phyloP scores from a whole-genome alignment of 2,888 invertebrate species.

The Pristionchus arcanus region DNA sequence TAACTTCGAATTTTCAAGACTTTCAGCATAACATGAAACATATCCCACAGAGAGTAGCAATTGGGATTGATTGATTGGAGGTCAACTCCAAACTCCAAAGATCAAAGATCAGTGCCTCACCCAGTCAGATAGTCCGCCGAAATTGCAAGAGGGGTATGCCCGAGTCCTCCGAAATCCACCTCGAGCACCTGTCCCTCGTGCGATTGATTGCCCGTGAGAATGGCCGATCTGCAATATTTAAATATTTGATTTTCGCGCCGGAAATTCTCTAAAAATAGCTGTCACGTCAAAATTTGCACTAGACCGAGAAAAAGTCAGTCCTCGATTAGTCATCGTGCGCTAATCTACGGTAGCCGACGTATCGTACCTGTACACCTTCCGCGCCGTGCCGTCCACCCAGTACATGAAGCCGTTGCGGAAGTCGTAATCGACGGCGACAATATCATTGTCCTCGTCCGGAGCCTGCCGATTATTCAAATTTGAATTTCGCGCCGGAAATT shows the following conservation, averaged over 20 bases:
- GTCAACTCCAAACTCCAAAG: not conserved
- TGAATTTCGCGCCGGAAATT: slow-evolving; percentile 62
- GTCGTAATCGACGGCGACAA: slow-evolving; percentile 89
- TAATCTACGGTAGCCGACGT: not conserved
- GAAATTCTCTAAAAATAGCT: not conserved
- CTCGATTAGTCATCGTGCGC: not conserved
- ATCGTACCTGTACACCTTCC: slow-evolving; percentile 81
- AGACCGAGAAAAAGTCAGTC: not conserved
- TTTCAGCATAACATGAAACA: no score
- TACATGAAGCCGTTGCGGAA: slow-evolving; percentile 87
- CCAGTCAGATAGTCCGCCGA: slow-evolving; percentile 94
- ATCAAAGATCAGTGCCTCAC: slow-evolving; percentile 71
- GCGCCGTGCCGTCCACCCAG: slow-evolving; percentile 89
- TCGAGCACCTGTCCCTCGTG: slow-evolving; percentile 77
- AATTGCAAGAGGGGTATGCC: slow-evolving; percentile 87
- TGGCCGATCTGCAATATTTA: slow-evolving; percentile 68
- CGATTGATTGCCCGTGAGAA: slow-evolving; percentile 76
- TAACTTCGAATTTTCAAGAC: no score
- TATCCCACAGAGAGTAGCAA: not conserved
- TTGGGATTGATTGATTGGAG: not conserved
- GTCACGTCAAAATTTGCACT: slow-evolving; percentile 1
- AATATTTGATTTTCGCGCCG: not conserved
- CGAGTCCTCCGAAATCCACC: slow-evolving; percentile 74
- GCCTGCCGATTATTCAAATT: slow-evolving; percentile 67
- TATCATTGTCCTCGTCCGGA: slow-evolving; percentile 87